phyloP scores from a whole-genome alignment of 2,888 invertebrate genomes.

The Synergus gifuensis region DNA sequence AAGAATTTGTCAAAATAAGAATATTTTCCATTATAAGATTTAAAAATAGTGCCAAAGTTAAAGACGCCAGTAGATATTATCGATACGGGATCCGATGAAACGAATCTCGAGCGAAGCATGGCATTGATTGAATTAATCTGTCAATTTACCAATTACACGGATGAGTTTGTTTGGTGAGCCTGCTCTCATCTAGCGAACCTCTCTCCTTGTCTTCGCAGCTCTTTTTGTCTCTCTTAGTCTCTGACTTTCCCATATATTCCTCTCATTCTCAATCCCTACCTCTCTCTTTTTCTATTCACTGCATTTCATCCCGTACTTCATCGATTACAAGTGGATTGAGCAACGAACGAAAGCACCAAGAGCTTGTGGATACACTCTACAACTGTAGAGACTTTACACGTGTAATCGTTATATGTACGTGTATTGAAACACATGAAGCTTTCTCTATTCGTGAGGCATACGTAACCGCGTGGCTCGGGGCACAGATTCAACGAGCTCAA shows the following conservation, averaged over 20 bases:
- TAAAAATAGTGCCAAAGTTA: not conserved
- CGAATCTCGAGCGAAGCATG: constrained; percentile 56
- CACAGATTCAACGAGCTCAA: constrained; percentile 77
- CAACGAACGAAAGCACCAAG: constrained; percentile 49
- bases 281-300: constrained; percentile 40
- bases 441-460: constrained; percentile 60
- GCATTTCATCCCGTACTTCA: constrained; percentile 43
- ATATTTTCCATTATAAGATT: too few relatives aligned
- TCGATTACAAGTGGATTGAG: constrained; percentile 48
- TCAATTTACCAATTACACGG: constrained; percentile 77
- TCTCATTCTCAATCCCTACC: not conserved
- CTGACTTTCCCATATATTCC: constrained; percentile 11
- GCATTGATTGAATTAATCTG: constrained; percentile 76
- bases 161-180: constrained; percentile 76
- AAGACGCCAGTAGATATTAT: constrained; percentile 34
- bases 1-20: not conserved
- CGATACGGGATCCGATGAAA: constrained; percentile 45
- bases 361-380: constrained; percentile 45
- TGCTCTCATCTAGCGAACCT: constrained; percentile 60
- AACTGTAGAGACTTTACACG: constrained; percentile 44
- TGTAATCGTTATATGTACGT: constrained; percentile 44
- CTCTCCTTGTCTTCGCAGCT: constrained; percentile 51
- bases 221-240: constrained; percentile 46
- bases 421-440: constrained; percentile 47
- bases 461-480: constrained; percentile 75